A percentile compares a stretch with the other conserved stretches of the same genome.
Conservation (phyloP, 2,113 vertebrate genomes). For the Muscicapa adusta region DNA sequence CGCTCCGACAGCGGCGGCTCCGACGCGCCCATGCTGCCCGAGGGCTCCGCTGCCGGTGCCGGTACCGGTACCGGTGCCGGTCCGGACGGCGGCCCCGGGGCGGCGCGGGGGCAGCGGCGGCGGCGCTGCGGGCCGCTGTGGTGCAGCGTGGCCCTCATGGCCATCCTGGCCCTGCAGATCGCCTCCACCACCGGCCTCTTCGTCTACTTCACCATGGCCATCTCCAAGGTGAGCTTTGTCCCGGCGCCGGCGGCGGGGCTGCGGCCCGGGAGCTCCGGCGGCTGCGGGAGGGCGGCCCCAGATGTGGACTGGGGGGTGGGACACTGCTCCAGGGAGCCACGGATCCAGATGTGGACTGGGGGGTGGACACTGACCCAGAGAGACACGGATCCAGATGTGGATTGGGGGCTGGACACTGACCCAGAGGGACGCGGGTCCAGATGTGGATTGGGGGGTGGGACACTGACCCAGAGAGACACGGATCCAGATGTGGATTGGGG, state of each 20-base stretch:
- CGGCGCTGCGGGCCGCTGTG: background rate
- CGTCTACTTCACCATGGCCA: conserved; percentile 53
- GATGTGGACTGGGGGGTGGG: rapidly evolving
- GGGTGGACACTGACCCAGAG: background rate
- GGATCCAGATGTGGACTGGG: background rate
- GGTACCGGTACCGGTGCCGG: background rate
- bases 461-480: too few relatives aligned
- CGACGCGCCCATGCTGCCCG: background rate
- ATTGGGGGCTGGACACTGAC: too few relatives aligned
- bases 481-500: background rate
- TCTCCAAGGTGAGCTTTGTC: conserved; percentile 40
- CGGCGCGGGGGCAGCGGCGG: background rate
- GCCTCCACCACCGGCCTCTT: conserved; percentile 44
- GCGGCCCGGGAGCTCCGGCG: background rate
- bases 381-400: too few relatives aligned
- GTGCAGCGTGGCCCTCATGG: conserved; percentile 31
- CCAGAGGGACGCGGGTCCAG: background rate
- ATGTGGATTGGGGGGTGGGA: background rate
- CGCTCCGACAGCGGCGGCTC: conserved; percentile 28
- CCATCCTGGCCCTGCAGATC: conserved; percentile 35
- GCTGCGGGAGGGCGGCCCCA: background rate
- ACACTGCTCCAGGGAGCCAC: background rate
- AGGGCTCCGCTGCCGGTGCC: background rate
- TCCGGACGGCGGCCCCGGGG: background rate
- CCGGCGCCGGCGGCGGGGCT: background rate